phyloP scores from a whole-genome alignment of 2,113 vertebrate genomes.

The Beaufortia kweichowensis region DNA sequence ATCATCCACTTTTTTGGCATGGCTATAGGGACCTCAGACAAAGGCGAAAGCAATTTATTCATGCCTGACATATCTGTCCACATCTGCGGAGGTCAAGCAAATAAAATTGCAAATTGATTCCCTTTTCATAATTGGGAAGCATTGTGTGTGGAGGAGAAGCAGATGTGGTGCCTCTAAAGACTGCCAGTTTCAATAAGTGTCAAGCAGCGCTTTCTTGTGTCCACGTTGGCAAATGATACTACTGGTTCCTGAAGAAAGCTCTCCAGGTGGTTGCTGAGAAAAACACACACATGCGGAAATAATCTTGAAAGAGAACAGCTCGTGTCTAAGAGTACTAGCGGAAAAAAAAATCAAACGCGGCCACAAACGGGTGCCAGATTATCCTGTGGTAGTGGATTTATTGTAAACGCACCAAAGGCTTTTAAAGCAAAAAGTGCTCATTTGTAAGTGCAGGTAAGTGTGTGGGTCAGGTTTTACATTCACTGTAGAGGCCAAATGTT shows the following conservation, averaged over 20 bases:
- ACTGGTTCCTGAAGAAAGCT: conserved; percentile 1
- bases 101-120: conserved; percentile 53
- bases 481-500: not conserved
- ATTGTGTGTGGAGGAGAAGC: conserved; percentile 24
- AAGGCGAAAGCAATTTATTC: conserved; percentile 45
- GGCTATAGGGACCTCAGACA: conserved; percentile 6
- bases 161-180: conserved; percentile 28
- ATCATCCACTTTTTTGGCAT: conserved; percentile 31
- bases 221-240: not conserved
- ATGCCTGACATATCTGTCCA: conserved; percentile 39
- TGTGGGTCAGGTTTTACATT: not conserved
- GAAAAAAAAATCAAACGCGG: too few relatives aligned
- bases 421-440: not conserved
- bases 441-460: not conserved
- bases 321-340: not conserved
- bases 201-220: conserved; percentile 26
- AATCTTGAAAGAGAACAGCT: not conserved
- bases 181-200: conserved; percentile 48
- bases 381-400: not conserved
- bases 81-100: conserved; percentile 42
- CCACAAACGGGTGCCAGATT: not conserved
- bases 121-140: conserved; percentile 38
- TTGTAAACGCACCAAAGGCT: not conserved
- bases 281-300: not conserved
- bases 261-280: conserved; percentile 19